Evolutionary conservation across 2,888 invertebrate species (phyloP).

Genomic region (Leptinotarsa juncta): DNA sequence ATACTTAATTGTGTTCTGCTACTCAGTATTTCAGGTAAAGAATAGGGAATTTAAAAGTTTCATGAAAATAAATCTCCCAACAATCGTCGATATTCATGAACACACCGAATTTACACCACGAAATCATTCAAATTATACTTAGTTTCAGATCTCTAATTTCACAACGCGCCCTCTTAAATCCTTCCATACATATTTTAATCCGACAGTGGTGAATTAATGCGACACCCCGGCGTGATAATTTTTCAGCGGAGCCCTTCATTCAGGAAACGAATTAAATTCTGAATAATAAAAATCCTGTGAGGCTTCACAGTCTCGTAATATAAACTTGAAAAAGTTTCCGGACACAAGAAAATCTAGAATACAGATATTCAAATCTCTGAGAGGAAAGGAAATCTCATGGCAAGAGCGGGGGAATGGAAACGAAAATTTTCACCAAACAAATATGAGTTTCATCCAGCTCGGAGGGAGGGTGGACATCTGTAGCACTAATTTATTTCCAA

Average conservation of each 20-base stretch:
- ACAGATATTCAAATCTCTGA: slow-evolving; percentile 1
- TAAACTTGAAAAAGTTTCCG: slow-evolving; percentile 12
- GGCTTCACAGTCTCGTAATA: slow-evolving; percentile 63
- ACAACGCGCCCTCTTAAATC: not conserved
- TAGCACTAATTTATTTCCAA: not conserved
- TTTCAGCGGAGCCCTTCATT: slow-evolving; percentile 16
- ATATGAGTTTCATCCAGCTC: not conserved
- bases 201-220: slow-evolving; percentile 22
- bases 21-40: no score
- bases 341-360: slow-evolving; percentile 1
- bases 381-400: not conserved
- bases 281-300: slow-evolving; percentile 27
- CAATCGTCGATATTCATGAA: not conserved
- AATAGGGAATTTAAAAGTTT: no score
- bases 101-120: not conserved
- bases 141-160: not conserved
- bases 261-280: slow-evolving; percentile 29
- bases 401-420: not conserved
- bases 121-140: not conserved
- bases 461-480: not conserved
- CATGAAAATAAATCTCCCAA: not conserved
- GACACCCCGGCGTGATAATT: slow-evolving; percentile 25
- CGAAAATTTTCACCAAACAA: not conserved
- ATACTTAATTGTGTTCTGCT: no score
- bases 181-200: slow-evolving; percentile 16